These are phyloP conservation scores for Dreissena polymorpha DNA, from an alignment of 1,140 invertebrate genomes.

Conservation along the genomic window DNA sequence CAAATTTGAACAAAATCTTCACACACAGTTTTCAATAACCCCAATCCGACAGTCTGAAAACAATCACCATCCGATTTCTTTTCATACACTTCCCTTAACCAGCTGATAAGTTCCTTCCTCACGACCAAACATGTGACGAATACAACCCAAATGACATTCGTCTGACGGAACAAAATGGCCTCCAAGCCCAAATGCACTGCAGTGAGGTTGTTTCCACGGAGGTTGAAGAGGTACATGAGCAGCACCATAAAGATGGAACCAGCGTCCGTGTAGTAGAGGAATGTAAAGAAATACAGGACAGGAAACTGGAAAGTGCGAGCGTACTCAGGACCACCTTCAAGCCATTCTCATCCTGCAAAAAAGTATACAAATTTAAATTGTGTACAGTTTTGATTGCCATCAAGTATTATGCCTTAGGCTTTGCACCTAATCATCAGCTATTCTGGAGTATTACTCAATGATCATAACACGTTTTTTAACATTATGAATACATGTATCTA, in stretches of 20 bases:
- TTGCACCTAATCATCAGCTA: no score
- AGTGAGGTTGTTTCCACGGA: constrained; percentile 73
- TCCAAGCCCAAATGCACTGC: constrained; percentile 82
- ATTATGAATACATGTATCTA: no score
- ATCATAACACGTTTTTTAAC: no score
- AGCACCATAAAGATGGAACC: constrained; percentile 86
- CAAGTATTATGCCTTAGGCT: no score
- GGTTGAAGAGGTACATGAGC: constrained; percentile 84
- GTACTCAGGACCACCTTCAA: constrained; percentile 79
- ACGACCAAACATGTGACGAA: constrained; percentile 82
- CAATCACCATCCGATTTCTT: constrained; percentile 52
- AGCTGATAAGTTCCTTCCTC: constrained; percentile 60
- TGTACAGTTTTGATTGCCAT: no score
- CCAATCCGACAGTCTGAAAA: constrained; percentile 50
- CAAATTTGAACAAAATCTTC: constrained; percentile 37
- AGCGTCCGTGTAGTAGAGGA: constrained; percentile 97
- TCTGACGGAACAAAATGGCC: constrained; percentile 92
- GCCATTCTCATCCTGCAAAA: constrained; percentile 41
- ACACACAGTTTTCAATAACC: constrained; percentile 56
- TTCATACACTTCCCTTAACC: constrained; percentile 57
- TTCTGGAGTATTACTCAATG: no score
- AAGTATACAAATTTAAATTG: not conserved
- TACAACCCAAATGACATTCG: constrained; percentile 94
- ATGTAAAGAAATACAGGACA: constrained; percentile 95
- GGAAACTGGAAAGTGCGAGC: constrained; percentile 88